Base-by-base conservation (phyloP, 2,888 invertebrate genomes). In the Bellardia bayeri region DNA sequence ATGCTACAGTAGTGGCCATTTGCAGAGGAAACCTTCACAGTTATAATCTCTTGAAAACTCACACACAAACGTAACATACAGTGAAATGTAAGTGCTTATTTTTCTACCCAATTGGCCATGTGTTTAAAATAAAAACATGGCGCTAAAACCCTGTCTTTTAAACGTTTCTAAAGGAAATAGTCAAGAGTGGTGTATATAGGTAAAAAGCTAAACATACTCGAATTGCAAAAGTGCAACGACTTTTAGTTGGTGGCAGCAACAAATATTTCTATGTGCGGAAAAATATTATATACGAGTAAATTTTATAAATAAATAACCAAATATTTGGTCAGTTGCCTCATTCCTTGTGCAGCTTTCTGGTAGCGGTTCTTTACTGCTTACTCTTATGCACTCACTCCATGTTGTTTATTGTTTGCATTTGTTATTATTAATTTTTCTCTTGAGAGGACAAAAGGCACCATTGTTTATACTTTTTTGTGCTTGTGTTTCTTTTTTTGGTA, bases 351-450 rank as follows among this genome's bases (percentile, higher is more conserved):
- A 9, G 51, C 49, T 76, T 37, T 23, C 16, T 58, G 45, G 6
- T 40, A 51, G 51, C 63, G 13, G 14, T 49, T 37, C 9, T 51
- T 51, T 7, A 51, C 16, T 45, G 33, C 16, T 40, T 11, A n/a
- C 30, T 14, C 64, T 40, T 37, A 37, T 0, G 42, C n/a, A n/a
- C 49, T 45, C n/a, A 42, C 37, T 37, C 30, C 64, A 83, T 49
- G 75, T 80, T 86, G 69, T 79, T 86, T 86, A 80, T 83, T 80
- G 80, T 86, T 86, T 76, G 66, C 83, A 80, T 86, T 82, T 83
- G 58, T 83, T 83, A 76, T 86, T 83, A 86, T 86, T 83, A 86
- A 83, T 83, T 86, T 83, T 86, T 83, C 83, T 76, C 83, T 51
- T 63, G 86, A 75, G 71, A 86, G 75, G 64, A 66, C 75, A 78